A percentile compares a stretch with the other conserved stretches of the same genome.
These are phyloP conservation scores for Cavia aperea DNA, from an alignment of 2,113 vertebrate species.

Conservation along the genomic window DNA sequence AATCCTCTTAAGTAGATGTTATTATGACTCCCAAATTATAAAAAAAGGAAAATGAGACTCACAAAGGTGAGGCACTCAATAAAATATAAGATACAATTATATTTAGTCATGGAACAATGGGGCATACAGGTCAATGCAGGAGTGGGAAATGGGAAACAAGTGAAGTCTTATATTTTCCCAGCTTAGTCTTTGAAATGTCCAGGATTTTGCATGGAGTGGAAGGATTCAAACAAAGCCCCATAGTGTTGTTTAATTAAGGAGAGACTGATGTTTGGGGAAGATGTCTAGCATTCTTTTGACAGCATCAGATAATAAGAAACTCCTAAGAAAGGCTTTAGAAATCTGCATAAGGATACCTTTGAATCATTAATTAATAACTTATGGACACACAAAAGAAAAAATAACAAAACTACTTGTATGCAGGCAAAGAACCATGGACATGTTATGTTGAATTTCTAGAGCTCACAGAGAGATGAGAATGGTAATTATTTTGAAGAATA, in stretches of 20 bases:
- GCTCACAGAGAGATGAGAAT: not conserved
- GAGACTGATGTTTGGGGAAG: not conserved
- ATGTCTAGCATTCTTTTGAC: not conserved
- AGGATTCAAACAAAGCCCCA: not conserved
- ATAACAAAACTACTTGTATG: not conserved
- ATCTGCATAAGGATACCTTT: not conserved
- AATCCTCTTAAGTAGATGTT: too few species aligned
- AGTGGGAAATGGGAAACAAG: not conserved
- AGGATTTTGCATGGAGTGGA: not conserved
- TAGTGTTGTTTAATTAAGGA: not conserved
- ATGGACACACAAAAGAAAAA: not conserved
- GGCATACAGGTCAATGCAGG: not conserved
- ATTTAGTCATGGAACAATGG: not conserved
- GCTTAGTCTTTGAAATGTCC: not conserved
- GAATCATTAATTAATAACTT: not conserved
- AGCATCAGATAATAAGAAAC: not conserved
- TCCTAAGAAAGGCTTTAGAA: not conserved
- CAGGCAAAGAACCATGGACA: not conserved
- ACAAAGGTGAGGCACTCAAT: not conserved
- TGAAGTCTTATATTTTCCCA: fast-evolving
- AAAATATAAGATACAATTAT: not conserved
- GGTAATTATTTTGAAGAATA: not conserved
- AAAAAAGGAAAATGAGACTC: not conserved
- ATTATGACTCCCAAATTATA: not conserved
- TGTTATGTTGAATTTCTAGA: not conserved